Base-by-base conservation (phyloP, 2,888 invertebrate genomes). In the Periphyllus acericola region DNA sequence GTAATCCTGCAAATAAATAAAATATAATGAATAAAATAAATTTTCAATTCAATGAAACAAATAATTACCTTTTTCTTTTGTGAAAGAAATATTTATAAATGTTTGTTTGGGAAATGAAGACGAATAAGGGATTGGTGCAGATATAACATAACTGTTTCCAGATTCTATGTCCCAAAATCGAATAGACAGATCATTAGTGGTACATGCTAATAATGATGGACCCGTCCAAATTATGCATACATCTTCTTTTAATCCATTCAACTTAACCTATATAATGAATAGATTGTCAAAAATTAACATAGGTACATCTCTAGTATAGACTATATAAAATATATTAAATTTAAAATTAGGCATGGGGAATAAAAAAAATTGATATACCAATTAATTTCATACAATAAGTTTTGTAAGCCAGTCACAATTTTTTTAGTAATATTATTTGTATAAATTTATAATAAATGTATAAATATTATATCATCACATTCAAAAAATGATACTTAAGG, bases 121-220 rank as follows among this genome's bases (percentile, higher is more conserved):
- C 1, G 34, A 66, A 74, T 89, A 79, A 29, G 89, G 72, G 0
- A 80, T 81, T 74, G 88, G 89, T 82, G 93, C 93, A 90, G 93
- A 94, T 83, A 92, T 95, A 0, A 97, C 94, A 92, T 96, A 97
- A 92, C 98, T 99, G 90, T 99, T 98, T 88, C 98, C 97, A 52
- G 95, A 95, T 82, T 98, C 96, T 90, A 99, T 94, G 91, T 99
- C 97, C 98, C 98, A 99, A 90, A 99, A 94, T 90, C 98, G 94
- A 46, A 97, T 94, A 25, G 94, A 92, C 89, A 96, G 93, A 91
- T 98, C 98, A 72, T 96, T 95, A 92, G 92, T 92, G 66, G 93
- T 93, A 89, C 96, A 94, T 1, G 96, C 97, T 88, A 97, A 91
- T 21, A 94, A 92, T 76, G 94, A 94, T 89, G 92, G 93, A 5